These are phyloP conservation scores for Andrena marginata DNA, from an alignment of 2,888 invertebrate species.

Conservation along the genomic window DNA sequence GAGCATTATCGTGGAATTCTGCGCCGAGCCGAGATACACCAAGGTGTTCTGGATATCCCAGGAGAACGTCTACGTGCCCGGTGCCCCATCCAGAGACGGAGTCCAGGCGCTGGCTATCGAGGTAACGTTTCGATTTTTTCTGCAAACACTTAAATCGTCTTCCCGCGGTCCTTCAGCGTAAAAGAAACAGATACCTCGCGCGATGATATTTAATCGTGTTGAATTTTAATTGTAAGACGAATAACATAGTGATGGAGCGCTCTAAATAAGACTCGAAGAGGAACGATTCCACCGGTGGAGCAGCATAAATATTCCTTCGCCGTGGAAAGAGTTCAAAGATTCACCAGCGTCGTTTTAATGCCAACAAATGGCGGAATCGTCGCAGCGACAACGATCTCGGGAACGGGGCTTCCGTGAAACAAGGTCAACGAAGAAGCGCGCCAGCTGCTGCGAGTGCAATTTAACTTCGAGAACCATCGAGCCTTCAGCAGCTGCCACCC, in stretches of 20 bases:
- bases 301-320: too few species aligned
- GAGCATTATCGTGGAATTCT: conserved; percentile 90
- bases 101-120: conserved; percentile 80
- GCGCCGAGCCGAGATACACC: conserved; percentile 90
- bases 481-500: conserved; percentile 2
- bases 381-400: conserved; percentile 19
- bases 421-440: conserved; percentile 35
- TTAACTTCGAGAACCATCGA: conserved; percentile 40
- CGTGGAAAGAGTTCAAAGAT: too few species aligned
- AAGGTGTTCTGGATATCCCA: conserved; percentile 88
- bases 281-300: too few species aligned
- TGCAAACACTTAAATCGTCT: not conserved
- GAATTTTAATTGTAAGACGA: too few species aligned
- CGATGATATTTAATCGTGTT: too few species aligned
- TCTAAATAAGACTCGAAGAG: too few species aligned
- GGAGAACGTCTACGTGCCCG: conserved; percentile 86
- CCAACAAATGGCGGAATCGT: conserved; percentile 6
- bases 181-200: too few species aligned
- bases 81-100: conserved; percentile 85
- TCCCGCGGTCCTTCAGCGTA: not conserved
- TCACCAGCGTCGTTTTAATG: not conserved
- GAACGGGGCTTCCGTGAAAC: not conserved
- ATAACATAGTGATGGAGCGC: too few species aligned
- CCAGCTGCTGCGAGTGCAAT: conserved; percentile 32
- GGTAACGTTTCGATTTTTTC: conserved; percentile 64